phyloP scores from a whole-genome alignment of 2,888 invertebrate species.

The Sycophila texana region DNA sequence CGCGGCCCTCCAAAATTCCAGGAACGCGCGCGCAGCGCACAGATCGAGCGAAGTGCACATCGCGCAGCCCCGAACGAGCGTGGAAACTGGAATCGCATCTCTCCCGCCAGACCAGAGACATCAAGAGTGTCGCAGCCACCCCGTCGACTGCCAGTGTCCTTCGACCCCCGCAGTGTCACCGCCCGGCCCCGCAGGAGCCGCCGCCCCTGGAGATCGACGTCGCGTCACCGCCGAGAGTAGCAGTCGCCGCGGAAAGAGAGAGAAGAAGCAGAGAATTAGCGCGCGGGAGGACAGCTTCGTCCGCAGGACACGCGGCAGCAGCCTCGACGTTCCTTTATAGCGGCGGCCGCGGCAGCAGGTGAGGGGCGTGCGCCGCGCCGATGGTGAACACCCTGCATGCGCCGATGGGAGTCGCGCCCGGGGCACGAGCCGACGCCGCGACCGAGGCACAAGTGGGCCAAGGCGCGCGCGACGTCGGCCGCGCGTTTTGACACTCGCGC shows the following conservation, averaged over 20 bases:
- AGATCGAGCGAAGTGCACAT: neutral
- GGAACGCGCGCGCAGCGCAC: neutral
- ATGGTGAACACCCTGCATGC: no score
- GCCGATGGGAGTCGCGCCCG: no score
- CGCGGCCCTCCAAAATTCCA: conserved; percentile 41
- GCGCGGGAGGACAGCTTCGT: no score
- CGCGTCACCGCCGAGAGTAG: no score
- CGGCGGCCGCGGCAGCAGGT: neutral
- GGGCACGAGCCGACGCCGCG: neutral
- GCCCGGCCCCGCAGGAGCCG: no score
- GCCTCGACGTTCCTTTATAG: neutral
- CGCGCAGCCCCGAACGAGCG: conserved; percentile 7
- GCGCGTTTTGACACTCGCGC: neutral
- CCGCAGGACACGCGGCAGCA: neutral
- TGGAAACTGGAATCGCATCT: neutral
- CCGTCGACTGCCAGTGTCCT: neutral
- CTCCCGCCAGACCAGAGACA: neutral
- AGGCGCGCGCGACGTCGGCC: neutral
- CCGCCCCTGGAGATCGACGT: no score
- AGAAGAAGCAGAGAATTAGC: no score
- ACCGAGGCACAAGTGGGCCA: neutral
- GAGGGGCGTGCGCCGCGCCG: no score
- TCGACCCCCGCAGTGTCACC: no score
- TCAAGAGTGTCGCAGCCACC: neutral
- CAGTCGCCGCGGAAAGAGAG: no score